Conservation (phyloP, 2,113 vertebrate genomes). For the Verasper variegatus region DNA sequence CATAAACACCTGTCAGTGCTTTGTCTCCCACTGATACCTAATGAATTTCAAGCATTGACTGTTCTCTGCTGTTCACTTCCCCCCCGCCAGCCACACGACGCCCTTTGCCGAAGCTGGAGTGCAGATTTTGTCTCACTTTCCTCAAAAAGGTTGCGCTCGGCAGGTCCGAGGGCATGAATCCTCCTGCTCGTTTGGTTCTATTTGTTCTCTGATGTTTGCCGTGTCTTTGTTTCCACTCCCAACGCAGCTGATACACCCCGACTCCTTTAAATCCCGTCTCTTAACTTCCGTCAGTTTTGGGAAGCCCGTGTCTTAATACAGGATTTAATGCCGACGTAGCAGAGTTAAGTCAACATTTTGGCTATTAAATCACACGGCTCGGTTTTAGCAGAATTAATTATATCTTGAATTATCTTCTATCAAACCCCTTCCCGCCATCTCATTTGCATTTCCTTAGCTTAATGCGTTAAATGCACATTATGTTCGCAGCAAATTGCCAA, state of each 20-base stretch:
- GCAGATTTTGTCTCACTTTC: conserved; percentile 36
- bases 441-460: conserved; percentile 48
- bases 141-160: conserved; percentile 29
- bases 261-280: conserved; percentile 3
- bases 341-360: conserved; percentile 29
- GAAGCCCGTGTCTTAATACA: conserved; percentile 9
- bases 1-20: conserved; percentile 83
- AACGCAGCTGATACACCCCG: neutral
- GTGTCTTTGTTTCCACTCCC: neutral
- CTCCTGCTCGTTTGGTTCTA: conserved; percentile 9
- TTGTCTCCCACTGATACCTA: conserved; percentile 80
- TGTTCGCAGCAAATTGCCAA: conserved; percentile 20
- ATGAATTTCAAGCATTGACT: conserved; percentile 75
- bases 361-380: neutral
- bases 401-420: conserved; percentile 19
- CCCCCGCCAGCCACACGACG: conserved; percentile 43
- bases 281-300: neutral
- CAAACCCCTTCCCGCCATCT: conserved; percentile 12
- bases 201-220: neutral
- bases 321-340: neutral
- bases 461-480: conserved; percentile 26
- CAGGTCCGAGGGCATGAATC: conserved; percentile 4
- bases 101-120: conserved; percentile 39
- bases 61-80: conserved; percentile 60
- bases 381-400: conserved; percentile 24